These are phyloP conservation scores for Gymnodraco acuticeps DNA, from an alignment of 2,797 vertebrate genomes.

Conservation along the genomic window DNA sequence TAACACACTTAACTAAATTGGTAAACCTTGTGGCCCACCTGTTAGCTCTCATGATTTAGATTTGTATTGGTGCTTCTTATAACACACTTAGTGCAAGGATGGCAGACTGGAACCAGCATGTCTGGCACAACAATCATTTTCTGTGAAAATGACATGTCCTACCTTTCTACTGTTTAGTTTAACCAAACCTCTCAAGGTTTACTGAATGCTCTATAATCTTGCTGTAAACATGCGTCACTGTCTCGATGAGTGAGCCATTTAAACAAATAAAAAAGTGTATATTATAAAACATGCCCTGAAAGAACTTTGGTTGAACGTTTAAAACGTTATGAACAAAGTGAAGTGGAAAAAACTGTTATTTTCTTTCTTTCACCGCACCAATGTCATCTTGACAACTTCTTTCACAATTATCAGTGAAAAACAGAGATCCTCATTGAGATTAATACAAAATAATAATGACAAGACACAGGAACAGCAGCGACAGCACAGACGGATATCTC, in stretches of 20 bases:
- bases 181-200: slow-evolving; percentile 20
- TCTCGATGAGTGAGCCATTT: slow-evolving; percentile 20
- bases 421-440: slow-evolving; percentile 50
- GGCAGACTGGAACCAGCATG: slow-evolving; percentile 27
- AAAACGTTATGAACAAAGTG: neutral
- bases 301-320: neutral
- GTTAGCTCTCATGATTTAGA: neutral
- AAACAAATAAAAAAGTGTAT: neutral
- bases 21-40: neutral
- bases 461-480: slow-evolving; percentile 32
- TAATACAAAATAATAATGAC: slow-evolving; percentile 14
- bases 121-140: slow-evolving; percentile 38
- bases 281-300: slow-evolving; percentile 10
- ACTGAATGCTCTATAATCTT: slow-evolving; percentile 28
- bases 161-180: slow-evolving; percentile 15
- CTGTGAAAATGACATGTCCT: slow-evolving; percentile 35
- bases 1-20: too few species aligned
- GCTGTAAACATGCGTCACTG: slow-evolving; percentile 46
- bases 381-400: slow-evolving; percentile 36
- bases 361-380: neutral
- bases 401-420: slow-evolving; percentile 15
- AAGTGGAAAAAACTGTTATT: neutral
- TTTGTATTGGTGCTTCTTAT: slow-evolving; percentile 2
- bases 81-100: neutral
- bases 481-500: slow-evolving; percentile 42